Base-by-base conservation (phyloP, 2,797 vertebrate species). In the Periophthalmus magnuspinnatus region DNA sequence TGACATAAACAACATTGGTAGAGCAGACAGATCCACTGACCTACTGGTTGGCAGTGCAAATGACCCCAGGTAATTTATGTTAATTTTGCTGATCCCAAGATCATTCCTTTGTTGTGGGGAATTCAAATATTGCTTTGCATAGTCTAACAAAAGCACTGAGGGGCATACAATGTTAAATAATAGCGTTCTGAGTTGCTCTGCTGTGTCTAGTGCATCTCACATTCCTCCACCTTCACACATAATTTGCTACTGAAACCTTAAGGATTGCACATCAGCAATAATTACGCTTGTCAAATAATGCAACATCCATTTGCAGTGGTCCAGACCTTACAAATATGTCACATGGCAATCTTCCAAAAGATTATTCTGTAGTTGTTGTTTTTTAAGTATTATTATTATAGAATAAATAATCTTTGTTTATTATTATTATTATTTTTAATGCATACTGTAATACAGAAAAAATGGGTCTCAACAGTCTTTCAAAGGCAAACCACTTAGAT, bases 201-300 rank as follows among this genome's bases (percentile, higher is more conserved):
- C 69, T 36, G 24, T 59, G 36, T 52, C 10, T 21, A 48, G 38
- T 59, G 58, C 22, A 13, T 38, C 47, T n/a, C 33, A 71, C 56
- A 82, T 81, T 81, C 65, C 68, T 71, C 3, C 69, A 60, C 61
- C 33, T 57, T 32, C 70, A 74, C 64, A 58, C 55, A 45, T 60
- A 45, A 45, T 63, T 55, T 41, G 68, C 68, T 1, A 5, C 33
- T 34, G 58, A n/a, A 60, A 34, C 33, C 10, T 36, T 1, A 2
- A 34, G 17, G 56, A 17, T 33, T 14, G 14, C 21, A 24, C 55
- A n/a, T 36, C 58, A 36, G 33, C 19, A 60, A 60, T 34, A 19
- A n/a, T 36, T 0, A 19, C 9, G 32, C 24, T 28, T 32, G 32
- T 57, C 10, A 32, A 17, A 32, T 13, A n/a, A n/a, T n/a, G n/a